Evolutionary conservation across 2,888 invertebrate species (phyloP).

Genomic region (Drosophila mercatorum): DNA sequence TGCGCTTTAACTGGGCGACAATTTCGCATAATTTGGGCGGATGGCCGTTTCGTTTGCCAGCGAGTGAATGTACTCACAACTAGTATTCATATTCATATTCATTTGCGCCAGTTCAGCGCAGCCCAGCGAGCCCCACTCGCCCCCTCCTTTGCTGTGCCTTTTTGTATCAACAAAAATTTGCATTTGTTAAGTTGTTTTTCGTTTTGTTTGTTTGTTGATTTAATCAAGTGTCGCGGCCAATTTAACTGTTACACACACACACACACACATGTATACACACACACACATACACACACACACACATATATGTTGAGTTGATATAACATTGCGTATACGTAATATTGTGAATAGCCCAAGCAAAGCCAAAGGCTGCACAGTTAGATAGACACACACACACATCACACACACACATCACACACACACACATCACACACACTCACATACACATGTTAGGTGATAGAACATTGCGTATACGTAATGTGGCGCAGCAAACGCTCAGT

Average conservation of each 20-base stretch:
- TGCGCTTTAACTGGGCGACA: constrained; percentile 38
- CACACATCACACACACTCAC: not conserved
- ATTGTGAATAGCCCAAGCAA: constrained; percentile 4
- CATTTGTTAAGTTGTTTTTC: constrained; percentile 55
- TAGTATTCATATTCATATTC: constrained; percentile 21
- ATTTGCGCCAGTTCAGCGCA: not conserved
- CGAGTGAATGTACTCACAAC: constrained; percentile 13
- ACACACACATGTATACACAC: constrained; percentile 23
- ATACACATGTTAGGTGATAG: constrained; percentile 12
- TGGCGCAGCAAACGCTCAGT: constrained; percentile 25
- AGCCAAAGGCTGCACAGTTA: constrained; percentile 2
- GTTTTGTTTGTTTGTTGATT: constrained; percentile 63
- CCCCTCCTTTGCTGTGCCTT: not conserved
- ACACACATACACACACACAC: constrained; percentile 16
- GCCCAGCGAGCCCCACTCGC: not conserved
- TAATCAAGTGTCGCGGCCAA: constrained; percentile 72
- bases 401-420: no score
- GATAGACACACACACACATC: constrained; percentile 12
- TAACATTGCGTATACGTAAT: constrained; percentile 74
- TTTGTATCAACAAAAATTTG: constrained; percentile 40
- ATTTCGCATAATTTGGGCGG: constrained; percentile 65
- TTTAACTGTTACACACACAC: constrained; percentile 35
- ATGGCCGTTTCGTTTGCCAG: constrained; percentile 14
- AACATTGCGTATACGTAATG: constrained; percentile 74
- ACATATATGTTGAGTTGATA: constrained; percentile 1